Percentiles rank a stretch among this genome's conserved stretches.
These are phyloP conservation scores for Halcyon smyrnensis DNA, from an alignment of 2,797 vertebrate genomes.

Conservation along the genomic window DNA sequence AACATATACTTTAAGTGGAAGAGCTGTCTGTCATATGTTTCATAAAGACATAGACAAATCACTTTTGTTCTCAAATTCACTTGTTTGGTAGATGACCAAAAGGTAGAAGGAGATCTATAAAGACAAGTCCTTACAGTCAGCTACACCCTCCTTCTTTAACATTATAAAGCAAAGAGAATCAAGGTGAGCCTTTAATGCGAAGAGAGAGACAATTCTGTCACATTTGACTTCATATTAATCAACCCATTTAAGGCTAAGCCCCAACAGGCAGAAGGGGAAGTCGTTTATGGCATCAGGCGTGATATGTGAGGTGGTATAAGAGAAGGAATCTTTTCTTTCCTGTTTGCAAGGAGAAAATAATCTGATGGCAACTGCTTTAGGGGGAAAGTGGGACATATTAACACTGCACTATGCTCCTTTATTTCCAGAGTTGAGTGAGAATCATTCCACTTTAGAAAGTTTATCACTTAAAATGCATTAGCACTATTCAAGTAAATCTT, in stretches of 20 bases:
- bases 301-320: constrained; percentile 56
- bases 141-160: background rate
- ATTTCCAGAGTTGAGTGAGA: background rate
- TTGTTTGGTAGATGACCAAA: background rate
- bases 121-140: background rate
- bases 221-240: constrained; percentile 54
- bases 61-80: background rate
- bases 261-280: constrained; percentile 59
- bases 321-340: constrained; percentile 48
- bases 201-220: constrained; percentile 11
- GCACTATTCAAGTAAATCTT: constrained; percentile 27
- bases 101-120: background rate
- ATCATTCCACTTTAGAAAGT: background rate
- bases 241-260: constrained; percentile 46
- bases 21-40: background rate
- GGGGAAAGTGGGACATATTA: background rate
- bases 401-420: background rate
- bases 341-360: constrained; percentile 30
- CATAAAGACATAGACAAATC: background rate
- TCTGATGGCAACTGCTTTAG: background rate
- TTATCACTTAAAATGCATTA: constrained; percentile 45
- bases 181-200: background rate
- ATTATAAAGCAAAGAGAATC: background rate
- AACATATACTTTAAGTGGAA: background rate
- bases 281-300: background rate